A percentile compares a stretch with the other conserved stretches of the same genome.
Conservation (phyloP, 2,113 vertebrate genomes). For the Lontra canadensis region DNA sequence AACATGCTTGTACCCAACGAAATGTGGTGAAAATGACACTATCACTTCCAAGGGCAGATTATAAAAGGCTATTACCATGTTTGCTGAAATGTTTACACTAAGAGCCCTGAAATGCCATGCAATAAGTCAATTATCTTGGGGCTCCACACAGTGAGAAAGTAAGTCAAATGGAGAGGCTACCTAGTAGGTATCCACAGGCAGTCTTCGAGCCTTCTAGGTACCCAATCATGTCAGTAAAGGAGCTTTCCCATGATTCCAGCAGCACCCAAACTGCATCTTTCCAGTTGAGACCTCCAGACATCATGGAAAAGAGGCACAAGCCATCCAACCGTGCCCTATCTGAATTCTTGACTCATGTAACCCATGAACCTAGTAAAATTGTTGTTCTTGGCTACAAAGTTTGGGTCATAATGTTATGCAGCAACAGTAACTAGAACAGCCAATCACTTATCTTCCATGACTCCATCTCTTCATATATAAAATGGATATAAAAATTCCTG, state of each 20-base stretch:
- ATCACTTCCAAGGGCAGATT: not conserved
- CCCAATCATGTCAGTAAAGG: not conserved
- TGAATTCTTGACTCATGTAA: not conserved
- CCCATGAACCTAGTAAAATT: not conserved
- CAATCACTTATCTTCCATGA: not conserved
- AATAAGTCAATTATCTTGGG: not conserved
- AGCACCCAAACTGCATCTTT: not conserved
- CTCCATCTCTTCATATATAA: constrained; percentile 3
- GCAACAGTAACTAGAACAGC: not conserved
- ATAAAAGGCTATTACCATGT: not conserved
- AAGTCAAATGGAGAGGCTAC: not conserved
- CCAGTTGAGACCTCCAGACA: not conserved
- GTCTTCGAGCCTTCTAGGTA: not conserved
- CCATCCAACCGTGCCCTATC: not conserved
- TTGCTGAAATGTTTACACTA: not conserved
- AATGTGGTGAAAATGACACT: not conserved
- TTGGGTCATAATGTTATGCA: not conserved
- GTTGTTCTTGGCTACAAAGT: not conserved
- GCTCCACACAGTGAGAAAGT: not conserved
- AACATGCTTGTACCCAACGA: not conserved
- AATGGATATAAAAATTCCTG: not conserved
- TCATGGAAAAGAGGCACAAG: not conserved
- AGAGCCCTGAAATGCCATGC: not conserved
- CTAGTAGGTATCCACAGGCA: not conserved
- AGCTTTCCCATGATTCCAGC: not conserved